Evolutionary conservation across 2,888 invertebrate genomes (phyloP).

Genomic region (Ormia ochracea): DNA sequence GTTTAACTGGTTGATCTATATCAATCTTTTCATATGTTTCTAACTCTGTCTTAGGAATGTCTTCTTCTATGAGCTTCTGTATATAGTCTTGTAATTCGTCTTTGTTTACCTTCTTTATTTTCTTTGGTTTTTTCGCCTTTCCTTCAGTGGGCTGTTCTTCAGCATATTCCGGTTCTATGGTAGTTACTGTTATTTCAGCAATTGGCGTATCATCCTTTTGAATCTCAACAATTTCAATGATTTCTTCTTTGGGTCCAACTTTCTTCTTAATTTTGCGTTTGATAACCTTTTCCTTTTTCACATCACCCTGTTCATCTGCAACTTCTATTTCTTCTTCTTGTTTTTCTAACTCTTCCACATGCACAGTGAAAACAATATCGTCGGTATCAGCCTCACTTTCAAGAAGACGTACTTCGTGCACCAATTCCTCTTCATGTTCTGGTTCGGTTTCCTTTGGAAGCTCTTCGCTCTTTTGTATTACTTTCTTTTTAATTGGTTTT

Average conservation of each 20-base stretch:
- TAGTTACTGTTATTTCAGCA: slow-evolving; percentile 51
- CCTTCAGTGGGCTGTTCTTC: slow-evolving; percentile 68
- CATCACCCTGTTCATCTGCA: slow-evolving; percentile 68
- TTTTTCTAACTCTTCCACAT: slow-evolving; percentile 57
- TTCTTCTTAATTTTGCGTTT: slow-evolving; percentile 75
- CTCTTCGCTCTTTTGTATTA: slow-evolving; percentile 58
- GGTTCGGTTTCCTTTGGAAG: slow-evolving; percentile 66
- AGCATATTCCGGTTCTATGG: slow-evolving; percentile 23
- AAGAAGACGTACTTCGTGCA: slow-evolving; percentile 44
- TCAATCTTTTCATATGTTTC: slow-evolving; percentile 77
- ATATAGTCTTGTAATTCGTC: slow-evolving; percentile 75
- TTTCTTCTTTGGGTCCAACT: slow-evolving; percentile 77
- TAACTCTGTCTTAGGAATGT: slow-evolving; percentile 75
- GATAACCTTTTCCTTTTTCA: slow-evolving; percentile 71
- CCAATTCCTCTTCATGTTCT: slow-evolving; percentile 56
- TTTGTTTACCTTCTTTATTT: slow-evolving; percentile 69
- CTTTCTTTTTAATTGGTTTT: slow-evolving; percentile 64
- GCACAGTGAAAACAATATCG: slow-evolving; percentile 36
- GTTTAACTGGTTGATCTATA: slow-evolving; percentile 67
- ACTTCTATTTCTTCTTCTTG: slow-evolving; percentile 44
- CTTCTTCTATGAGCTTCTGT: slow-evolving; percentile 73
- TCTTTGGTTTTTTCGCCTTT: slow-evolving; percentile 61
- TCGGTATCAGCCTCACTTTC: slow-evolving; percentile 61
- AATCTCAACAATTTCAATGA: slow-evolving; percentile 75
- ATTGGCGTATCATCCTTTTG: slow-evolving; percentile 71